Percentiles rank a stretch among this genome's conserved stretches.
These are phyloP conservation scores for Crossaster papposus DNA, from an alignment of 53 echinoderm and acorn worm genomes.

Conservation along the genomic window DNA sequence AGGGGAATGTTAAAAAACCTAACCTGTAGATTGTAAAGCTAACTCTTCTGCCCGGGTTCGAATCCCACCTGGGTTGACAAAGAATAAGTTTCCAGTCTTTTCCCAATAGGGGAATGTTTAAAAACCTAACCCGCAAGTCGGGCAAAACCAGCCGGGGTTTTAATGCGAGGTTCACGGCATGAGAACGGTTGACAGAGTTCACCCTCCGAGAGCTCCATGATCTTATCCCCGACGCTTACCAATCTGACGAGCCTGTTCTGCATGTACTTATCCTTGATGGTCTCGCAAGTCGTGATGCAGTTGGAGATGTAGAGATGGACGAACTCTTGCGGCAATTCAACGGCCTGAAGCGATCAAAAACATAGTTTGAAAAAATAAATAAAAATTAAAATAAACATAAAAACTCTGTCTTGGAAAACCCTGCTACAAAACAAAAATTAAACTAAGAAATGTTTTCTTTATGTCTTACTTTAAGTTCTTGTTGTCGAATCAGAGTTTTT, in stretches of 20 bases:
- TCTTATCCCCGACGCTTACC: constrained; percentile 60
- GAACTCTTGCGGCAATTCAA: constrained; percentile 96
- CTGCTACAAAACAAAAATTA: no score
- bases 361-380: background rate
- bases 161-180: no score
- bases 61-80: no score
- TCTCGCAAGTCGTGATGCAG: constrained; percentile 96
- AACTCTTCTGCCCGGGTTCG: no score
- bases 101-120: background rate
- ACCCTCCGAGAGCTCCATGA: background rate
- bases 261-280: constrained; percentile 97
- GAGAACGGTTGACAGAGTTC: background rate
- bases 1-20: background rate
- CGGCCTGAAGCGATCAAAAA: constrained; percentile 68
- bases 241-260: constrained; percentile 97
- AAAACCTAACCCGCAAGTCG: no score
- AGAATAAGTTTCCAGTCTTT: no score
- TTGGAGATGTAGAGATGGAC: constrained; percentile 98
- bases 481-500: no score
- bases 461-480: no score
- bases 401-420: background rate
- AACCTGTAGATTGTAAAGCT: no score
- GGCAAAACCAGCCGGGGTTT: no score
- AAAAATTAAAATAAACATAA: background rate
- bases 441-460: no score